phyloP scores from a whole-genome alignment of 2,113 vertebrate species.

The Xiphophorus hellerii region DNA sequence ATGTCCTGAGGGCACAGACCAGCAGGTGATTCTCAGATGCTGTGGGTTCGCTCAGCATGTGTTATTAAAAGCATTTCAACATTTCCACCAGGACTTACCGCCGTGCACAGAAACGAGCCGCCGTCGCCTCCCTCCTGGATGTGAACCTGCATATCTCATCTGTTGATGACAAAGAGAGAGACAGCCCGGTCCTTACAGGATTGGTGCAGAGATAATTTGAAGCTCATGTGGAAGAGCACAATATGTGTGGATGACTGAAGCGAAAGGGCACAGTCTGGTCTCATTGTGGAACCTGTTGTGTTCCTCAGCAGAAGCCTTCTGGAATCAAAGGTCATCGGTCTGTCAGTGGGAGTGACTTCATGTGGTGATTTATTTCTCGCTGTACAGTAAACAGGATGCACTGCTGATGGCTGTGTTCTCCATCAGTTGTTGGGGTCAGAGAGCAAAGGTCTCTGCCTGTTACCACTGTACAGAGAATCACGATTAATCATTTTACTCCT shows the following conservation, averaged over 20 bases:
- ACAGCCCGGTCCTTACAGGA: constrained; percentile 8
- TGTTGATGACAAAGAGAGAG: not conserved
- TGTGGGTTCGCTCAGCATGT: constrained; percentile 21
- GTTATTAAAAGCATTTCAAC: constrained; percentile 20
- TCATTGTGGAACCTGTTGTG: not conserved
- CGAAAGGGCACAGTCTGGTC: constrained; percentile 16
- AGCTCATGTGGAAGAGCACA: constrained; percentile 27
- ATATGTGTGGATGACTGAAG: constrained; percentile 18
- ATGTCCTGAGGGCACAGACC: constrained; percentile 15
- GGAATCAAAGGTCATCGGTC: constrained; percentile 28
- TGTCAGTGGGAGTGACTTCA: constrained; percentile 26
- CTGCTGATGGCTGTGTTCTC: constrained; percentile 27
- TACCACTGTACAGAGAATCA: not conserved
- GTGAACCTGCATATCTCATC: constrained; percentile 13
- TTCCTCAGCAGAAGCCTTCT: constrained; percentile 1
- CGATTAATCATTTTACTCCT: no score
- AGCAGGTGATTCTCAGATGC: constrained; percentile 18
- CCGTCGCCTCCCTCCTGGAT: not conserved
- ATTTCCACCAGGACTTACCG: constrained; percentile 1
- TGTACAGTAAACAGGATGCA: constrained; percentile 15
- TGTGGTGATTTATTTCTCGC: constrained; percentile 15
- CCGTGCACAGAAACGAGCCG: not conserved
- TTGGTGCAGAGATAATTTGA: constrained; percentile 24
- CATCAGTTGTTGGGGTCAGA: not conserved
- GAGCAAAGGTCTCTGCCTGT: not conserved